A percentile compares a stretch with the other conserved stretches of the same genome.
These are phyloP conservation scores for Agelas oroides DNA, from an alignment of 37 sponge, comb jelly and placozoan genomes.

Conservation along the genomic window DNA sequence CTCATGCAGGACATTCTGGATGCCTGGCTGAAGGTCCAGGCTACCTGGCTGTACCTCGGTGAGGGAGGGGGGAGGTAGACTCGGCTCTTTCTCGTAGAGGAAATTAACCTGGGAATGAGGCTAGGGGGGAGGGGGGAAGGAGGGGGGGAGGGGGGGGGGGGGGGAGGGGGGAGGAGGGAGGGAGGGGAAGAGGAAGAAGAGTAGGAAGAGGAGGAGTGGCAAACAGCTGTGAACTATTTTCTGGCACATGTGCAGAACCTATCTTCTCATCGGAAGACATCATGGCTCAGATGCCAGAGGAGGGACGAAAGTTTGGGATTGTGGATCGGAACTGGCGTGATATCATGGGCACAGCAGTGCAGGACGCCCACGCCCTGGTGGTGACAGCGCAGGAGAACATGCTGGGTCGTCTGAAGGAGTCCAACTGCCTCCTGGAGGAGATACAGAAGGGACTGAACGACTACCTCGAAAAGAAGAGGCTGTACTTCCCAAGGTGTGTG, in stretches of 20 bases:
- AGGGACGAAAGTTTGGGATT: too few species aligned
- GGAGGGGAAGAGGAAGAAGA: too few species aligned
- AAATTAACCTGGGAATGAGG: too few species aligned
- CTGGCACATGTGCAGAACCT: constrained; percentile 98
- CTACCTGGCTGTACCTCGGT: too few species aligned
- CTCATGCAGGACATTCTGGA: constrained; percentile 95
- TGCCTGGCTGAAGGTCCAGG: constrained; percentile 98
- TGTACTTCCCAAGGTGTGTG: constrained; percentile 99
- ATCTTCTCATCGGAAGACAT: constrained; percentile 99
- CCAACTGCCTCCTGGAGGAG: constrained; percentile 90
- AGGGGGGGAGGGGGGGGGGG: too few species aligned
- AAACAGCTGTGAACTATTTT: neutral
- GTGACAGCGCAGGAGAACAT: constrained; percentile 88
- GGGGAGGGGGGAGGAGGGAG: too few species aligned
- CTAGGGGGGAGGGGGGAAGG: too few species aligned
- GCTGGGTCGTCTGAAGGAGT: constrained; percentile 81
- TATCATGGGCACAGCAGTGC: too few species aligned
- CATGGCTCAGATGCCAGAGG: constrained; percentile 99
- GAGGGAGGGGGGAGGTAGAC: too few species aligned
- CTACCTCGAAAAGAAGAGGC: constrained; percentile 98
- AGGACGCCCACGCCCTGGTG: constrained; percentile 69
- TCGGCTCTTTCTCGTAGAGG: too few species aligned
- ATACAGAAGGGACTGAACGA: constrained; percentile 97
- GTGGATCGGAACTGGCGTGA: too few species aligned
- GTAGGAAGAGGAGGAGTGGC: too few species aligned